Evolutionary conservation across 1,140 invertebrate genomes (phyloP), one percentile per base, ranked within the genome.

Genomic region (Drosophila nikananu): DNA sequence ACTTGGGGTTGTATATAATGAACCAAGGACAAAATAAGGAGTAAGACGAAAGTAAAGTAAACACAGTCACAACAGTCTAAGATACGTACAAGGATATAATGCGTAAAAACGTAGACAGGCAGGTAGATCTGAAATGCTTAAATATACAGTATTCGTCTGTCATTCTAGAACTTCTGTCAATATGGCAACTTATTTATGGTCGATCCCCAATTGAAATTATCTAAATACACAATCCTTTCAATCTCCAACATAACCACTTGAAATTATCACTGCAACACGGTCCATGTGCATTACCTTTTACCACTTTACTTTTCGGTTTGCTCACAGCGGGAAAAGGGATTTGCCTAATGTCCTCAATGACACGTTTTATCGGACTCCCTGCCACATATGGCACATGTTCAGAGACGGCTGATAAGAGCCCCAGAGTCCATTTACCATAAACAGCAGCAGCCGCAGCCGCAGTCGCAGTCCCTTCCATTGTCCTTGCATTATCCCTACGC

Each of bases 391-490:
- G 30, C 59, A 54, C 60, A 62, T 49, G 49, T 52, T n/a, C 62
- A 74, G 77, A 83, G 80, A 70, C 57, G 62, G 59, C 62, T 79
- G 77, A 79, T 79, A 78, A 64, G 59, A 41, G 44, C 37, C 30
- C 41, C 54, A 58, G 23, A 39, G 61, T 32, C 71, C 77, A 63
- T 66, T 68, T 66, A 63, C 54, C 76, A 80, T 77, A 81, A 81
- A 48, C 66, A 76, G 66, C 78, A 66, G 41, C 49, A 58, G 54
- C 17, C 42, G 39, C 58, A 62, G 39, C 17, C 44, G 39, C 59
- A 63, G 39, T 77, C 59, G 39, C 59, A 63, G 39, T 77, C 59
- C 58, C 48, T 52, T 42, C 19, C 41, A 61, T 62, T 48, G 55
- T 83, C 75, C 80, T 66, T 58, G 46, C 25, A 41, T 19, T 23